Evolutionary conservation across 2,797 vertebrate genomes (phyloP).

Genomic region (Hozukius guyotensis): DNA sequence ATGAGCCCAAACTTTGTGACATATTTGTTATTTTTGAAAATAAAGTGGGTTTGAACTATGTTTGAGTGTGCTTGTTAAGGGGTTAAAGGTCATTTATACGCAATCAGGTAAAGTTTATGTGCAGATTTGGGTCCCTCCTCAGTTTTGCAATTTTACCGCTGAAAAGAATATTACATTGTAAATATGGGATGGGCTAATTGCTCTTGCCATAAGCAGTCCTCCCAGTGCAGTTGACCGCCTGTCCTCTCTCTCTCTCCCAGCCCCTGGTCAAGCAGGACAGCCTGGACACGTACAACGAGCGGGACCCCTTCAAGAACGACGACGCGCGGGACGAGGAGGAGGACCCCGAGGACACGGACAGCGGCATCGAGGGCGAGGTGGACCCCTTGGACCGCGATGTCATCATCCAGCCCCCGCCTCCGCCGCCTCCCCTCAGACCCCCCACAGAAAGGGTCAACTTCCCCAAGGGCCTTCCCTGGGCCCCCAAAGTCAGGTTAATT

Average conservation of each 20-base stretch:
- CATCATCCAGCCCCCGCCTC: constrained; percentile 82
- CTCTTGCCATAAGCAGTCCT: background rate
- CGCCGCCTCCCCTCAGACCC: constrained; percentile 77
- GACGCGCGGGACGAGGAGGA: constrained; percentile 91
- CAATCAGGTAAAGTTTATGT: background rate
- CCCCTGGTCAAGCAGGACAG: constrained; percentile 96
- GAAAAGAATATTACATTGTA: background rate
- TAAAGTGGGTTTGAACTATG: background rate
- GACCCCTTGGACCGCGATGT: constrained; percentile 91
- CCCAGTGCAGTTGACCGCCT: constrained; percentile 2
- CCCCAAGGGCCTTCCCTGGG: constrained; percentile 98
- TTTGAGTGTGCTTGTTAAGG: background rate
- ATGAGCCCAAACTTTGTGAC: background rate
- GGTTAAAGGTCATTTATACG: background rate
- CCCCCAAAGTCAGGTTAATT: constrained; percentile 92
- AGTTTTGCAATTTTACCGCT: background rate
- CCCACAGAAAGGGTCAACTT: constrained; percentile 89
- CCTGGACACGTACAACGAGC: constrained; percentile 95
- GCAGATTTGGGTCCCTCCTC: background rate
- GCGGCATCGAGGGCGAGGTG: constrained; percentile 90
- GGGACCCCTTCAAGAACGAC: constrained; percentile 96
- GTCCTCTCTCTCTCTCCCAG: constrained; percentile 72
- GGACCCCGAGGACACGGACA: constrained; percentile 89
- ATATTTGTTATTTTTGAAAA: background rate
- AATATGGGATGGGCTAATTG: background rate